A percentile compares a stretch with the other conserved stretches of the same genome.
These are phyloP conservation scores for Microctenopoma lineatum DNA, from an alignment of 2,797 vertebrate genomes.

Conservation along the genomic window DNA sequence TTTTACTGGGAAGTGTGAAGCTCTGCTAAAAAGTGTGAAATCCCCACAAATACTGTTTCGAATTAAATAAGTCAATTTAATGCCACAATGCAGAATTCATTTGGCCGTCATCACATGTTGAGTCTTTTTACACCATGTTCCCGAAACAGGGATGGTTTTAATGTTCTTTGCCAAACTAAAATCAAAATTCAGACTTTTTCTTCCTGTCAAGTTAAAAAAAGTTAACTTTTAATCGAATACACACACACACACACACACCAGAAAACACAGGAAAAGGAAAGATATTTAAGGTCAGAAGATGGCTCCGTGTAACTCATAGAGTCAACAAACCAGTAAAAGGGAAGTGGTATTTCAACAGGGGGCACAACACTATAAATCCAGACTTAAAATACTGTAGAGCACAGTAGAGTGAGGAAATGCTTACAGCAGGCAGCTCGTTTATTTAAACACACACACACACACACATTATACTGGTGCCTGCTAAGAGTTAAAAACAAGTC, in stretches of 20 bases:
- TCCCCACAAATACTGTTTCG: conserved; percentile 42
- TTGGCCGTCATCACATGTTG: conserved; percentile 27
- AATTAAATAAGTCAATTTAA: conserved; percentile 42
- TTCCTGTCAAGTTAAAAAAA: conserved; percentile 8
- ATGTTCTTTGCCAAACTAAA: conserved; percentile 19
- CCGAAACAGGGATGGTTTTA: neutral
- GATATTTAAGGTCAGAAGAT: conserved; percentile 11
- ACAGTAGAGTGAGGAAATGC: conserved; percentile 46
- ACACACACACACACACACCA: neutral
- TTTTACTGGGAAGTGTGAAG: conserved; percentile 55
- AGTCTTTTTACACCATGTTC: conserved; percentile 10
- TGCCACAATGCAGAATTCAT: conserved; percentile 34
- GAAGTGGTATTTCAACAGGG: conserved; percentile 61
- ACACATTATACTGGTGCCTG: conserved; percentile 44
- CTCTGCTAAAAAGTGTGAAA: conserved; percentile 60
- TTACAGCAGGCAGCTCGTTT: conserved; percentile 57
- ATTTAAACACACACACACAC: conserved; percentile 41
- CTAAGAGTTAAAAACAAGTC: conserved; percentile 81
- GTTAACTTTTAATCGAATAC: neutral
- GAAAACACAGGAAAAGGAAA: neutral
- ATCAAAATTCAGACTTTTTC: conserved; percentile 20
- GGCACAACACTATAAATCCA: conserved; percentile 58
- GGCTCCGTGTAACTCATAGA: conserved; percentile 26
- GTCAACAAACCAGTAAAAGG: conserved; percentile 25
- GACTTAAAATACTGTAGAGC: conserved; percentile 24